Evolutionary conservation across 2,113 vertebrate species (phyloP).

Genomic region (Trachemys scripta): DNA sequence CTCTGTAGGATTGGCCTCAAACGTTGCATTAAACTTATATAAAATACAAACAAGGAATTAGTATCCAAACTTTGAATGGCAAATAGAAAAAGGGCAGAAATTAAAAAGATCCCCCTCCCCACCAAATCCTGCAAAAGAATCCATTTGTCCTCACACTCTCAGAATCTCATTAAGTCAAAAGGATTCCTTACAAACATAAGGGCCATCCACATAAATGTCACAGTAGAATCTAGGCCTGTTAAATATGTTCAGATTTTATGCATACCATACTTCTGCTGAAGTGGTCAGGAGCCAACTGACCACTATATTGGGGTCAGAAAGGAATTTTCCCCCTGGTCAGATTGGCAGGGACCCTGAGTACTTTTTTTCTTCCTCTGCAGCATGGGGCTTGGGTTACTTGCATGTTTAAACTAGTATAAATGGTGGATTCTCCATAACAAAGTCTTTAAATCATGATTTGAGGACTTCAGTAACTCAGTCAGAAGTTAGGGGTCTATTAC

Average conservation of each 20-base stretch:
- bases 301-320: not conserved
- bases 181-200: not conserved
- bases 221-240: not conserved
- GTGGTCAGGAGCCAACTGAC: not conserved
- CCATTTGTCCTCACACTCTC: not conserved
- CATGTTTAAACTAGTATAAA: not conserved
- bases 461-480: not conserved
- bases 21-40: not conserved
- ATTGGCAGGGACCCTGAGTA: not conserved
- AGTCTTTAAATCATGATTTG: not conserved
- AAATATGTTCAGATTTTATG: not conserved
- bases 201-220: accelerated
- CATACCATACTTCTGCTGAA: not conserved
- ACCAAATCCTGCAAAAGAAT: not conserved
- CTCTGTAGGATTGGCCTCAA: not conserved
- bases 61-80: not conserved
- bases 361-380: not conserved
- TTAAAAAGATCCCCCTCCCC: not conserved
- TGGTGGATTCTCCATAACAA: no score
- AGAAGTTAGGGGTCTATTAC: not conserved
- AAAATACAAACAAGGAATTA: not conserved
- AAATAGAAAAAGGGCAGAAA: not conserved
- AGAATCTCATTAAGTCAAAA: not conserved
- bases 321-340: not conserved
- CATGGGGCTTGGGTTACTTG: not conserved